phyloP scores from a whole-genome alignment of 2,113 vertebrate genomes.

The Phocoena sinus region DNA sequence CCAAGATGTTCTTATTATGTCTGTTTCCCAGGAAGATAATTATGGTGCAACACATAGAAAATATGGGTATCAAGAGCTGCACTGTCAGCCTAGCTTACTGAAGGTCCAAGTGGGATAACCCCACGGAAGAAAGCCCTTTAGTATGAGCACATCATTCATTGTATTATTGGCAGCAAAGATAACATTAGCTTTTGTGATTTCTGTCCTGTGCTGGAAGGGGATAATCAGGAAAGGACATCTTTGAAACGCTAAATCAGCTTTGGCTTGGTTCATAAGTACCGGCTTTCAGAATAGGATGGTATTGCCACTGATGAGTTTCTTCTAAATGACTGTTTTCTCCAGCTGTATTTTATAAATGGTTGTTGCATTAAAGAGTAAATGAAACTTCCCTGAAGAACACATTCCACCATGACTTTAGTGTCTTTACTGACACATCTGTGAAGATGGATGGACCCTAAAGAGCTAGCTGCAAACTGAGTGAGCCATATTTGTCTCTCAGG shows the following conservation, averaged over 20 bases:
- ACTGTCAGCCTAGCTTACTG: neutral
- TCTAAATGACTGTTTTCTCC: conserved; percentile 56
- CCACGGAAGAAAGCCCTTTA: neutral
- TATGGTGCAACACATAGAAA: neutral
- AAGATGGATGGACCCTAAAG: conserved; percentile 58
- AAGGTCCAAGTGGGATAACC: neutral
- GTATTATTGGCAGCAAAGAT: neutral
- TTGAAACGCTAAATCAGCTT: neutral
- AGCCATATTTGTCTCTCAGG: conserved; percentile 39
- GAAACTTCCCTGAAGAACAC: conserved; percentile 62
- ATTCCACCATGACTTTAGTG: conserved; percentile 46
- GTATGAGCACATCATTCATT: neutral
- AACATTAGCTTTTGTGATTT: neutral
- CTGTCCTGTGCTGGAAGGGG: neutral
- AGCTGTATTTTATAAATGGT: conserved; percentile 59
- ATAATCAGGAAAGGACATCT: neutral
- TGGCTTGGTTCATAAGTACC: neutral
- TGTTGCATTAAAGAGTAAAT: conserved; percentile 65
- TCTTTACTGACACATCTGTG: conserved; percentile 60
- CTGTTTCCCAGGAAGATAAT: neutral
- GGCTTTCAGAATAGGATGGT: neutral
- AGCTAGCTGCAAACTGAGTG: conserved; percentile 45
- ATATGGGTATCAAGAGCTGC: neutral
- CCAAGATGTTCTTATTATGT: neutral
- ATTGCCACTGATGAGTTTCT: conserved; percentile 51